Evolutionary conservation across 2,797 vertebrate species (phyloP).

Genomic region (Discoglossus pictus): DNA sequence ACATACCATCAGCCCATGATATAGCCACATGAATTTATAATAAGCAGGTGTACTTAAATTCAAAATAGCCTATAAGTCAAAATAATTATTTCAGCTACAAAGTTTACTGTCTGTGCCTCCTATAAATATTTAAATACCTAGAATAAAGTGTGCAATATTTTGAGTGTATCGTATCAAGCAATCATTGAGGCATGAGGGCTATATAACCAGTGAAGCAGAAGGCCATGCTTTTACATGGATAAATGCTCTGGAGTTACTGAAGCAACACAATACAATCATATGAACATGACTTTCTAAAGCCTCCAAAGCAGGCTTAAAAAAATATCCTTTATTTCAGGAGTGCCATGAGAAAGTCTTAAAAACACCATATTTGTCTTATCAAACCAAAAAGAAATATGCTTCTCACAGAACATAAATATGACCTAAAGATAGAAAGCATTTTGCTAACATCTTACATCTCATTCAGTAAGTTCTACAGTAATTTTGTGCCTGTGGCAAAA

Average conservation of each 20-base stretch:
- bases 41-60: constrained; percentile 11
- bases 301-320: constrained; percentile 26
- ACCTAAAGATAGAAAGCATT: constrained; percentile 46
- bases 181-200: constrained; percentile 67
- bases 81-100: constrained; percentile 54
- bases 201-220: constrained; percentile 67
- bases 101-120: constrained; percentile 58
- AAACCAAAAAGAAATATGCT: constrained; percentile 31
- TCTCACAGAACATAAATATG: constrained; percentile 34
- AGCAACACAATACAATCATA: constrained; percentile 71
- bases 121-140: constrained; percentile 68
- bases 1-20: no score
- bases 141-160: constrained; percentile 66
- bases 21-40: constrained; percentile 1
- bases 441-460: constrained; percentile 9
- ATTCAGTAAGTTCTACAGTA: no score
- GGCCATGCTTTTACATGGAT: constrained; percentile 73
- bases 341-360: constrained; percentile 30
- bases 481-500: no score
- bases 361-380: constrained; percentile 18
- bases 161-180: constrained; percentile 68
- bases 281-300: constrained; percentile 62
- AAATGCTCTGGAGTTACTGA: constrained; percentile 70
- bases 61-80: constrained; percentile 52
- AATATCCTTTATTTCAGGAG: constrained; percentile 34